phyloP scores from a whole-genome alignment of 1,140 invertebrate species.

The Hyles euphorbiae region DNA sequence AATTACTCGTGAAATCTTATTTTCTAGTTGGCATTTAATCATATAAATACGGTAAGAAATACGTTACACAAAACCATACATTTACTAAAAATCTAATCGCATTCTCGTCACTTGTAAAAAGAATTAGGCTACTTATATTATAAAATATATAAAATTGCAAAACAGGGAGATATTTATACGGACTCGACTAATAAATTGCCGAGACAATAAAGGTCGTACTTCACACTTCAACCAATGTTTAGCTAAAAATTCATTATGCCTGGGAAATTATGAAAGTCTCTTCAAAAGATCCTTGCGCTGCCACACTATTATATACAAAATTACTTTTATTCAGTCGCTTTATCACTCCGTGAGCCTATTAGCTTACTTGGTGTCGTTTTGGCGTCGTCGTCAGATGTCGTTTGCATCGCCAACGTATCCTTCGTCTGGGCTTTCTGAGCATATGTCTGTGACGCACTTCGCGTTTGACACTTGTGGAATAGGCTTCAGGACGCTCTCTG shows the following conservation, averaged over 20 bases:
- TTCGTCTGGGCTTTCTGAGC: conserved; percentile 90
- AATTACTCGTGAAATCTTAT: too few species aligned
- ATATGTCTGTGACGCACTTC: conserved; percentile 76
- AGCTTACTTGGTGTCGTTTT: conserved; percentile 61
- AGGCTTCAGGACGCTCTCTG: conserved; percentile 61
- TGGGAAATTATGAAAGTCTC: background rate
- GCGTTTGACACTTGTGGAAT: conserved; percentile 63
- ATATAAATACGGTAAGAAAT: too few species aligned
- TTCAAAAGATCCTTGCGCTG: background rate
- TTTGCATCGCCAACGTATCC: conserved; percentile 88
- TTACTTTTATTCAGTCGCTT: conserved; percentile 71
- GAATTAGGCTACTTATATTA: conserved; percentile 6
- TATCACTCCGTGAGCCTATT: conserved; percentile 66
- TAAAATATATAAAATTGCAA: conserved; percentile 25
- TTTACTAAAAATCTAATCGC: too few species aligned
- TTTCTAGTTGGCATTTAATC: too few species aligned
- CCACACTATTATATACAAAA: conserved; percentile 46
- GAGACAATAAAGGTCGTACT: conserved; percentile 1
- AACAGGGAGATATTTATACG: conserved; percentile 20
- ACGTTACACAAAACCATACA: too few species aligned
- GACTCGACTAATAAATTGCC: conserved; percentile 13
- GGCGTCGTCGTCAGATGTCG: conserved; percentile 80
- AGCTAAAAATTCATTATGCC: background rate
- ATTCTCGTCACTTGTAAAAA: too few species aligned
- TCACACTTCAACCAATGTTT: conserved; percentile 4